Evolutionary conservation across 2,888 invertebrate species (phyloP).

Genomic region (Noctua janthe): DNA sequence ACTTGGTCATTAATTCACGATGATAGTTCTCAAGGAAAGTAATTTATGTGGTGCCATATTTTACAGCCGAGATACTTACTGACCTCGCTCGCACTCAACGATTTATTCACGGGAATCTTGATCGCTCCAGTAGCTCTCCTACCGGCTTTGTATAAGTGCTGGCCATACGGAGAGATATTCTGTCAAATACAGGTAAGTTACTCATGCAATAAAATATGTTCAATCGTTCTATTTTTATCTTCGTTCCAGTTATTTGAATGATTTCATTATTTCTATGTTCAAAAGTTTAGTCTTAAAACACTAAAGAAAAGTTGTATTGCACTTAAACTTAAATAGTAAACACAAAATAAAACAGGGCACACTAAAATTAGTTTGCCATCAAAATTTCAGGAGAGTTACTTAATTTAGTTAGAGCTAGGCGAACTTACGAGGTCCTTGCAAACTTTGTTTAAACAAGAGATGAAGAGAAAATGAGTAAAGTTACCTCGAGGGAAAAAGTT

Average conservation of each 20-base stretch:
- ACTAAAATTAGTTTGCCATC: slow-evolving; percentile 78
- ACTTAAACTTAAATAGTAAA: slow-evolving; percentile 38
- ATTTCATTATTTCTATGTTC: background rate
- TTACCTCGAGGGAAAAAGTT: slow-evolving; percentile 81
- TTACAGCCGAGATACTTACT: slow-evolving; percentile 95
- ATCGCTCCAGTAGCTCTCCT: slow-evolving; percentile 96
- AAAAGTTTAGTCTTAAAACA: slow-evolving; percentile 1
- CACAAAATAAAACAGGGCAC: slow-evolving; percentile 57
- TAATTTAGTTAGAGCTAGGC: slow-evolving; percentile 83
- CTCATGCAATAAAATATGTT: background rate
- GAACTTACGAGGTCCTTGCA: slow-evolving; percentile 76
- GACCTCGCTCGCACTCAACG: slow-evolving; percentile 96
- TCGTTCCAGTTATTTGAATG: background rate
- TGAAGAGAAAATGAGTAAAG: slow-evolving; percentile 88
- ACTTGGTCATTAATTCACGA: slow-evolving; percentile 61
- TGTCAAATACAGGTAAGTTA: slow-evolving; percentile 96
- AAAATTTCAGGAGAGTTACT: slow-evolving; percentile 81
- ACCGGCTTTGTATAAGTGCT: slow-evolving; percentile 96
- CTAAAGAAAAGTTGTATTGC: background rate
- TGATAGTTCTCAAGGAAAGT: slow-evolving; percentile 57
- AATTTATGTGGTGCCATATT: slow-evolving; percentile 64
- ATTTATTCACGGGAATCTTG: slow-evolving; percentile 96
- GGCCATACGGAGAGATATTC: slow-evolving; percentile 97
- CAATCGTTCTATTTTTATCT: background rate
- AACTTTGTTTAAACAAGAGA: slow-evolving; percentile 85